phyloP scores from a whole-genome alignment of 2,888 invertebrate genomes.

The Branchellion lobata region DNA sequence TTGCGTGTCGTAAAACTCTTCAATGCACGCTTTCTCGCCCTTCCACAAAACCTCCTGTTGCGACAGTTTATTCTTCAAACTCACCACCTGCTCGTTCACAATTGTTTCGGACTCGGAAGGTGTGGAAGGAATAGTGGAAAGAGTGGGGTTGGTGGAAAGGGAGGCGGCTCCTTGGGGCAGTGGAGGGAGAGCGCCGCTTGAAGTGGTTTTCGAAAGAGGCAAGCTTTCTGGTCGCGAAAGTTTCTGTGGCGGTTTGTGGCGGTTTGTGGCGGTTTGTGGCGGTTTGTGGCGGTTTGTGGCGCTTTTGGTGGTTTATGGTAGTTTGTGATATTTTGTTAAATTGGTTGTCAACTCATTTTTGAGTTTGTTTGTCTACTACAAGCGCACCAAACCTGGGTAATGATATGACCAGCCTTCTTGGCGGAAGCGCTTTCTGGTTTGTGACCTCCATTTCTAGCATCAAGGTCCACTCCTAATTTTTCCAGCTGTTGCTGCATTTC shows the following conservation, averaged over 20 bases:
- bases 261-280: no score
- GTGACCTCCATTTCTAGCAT: background rate
- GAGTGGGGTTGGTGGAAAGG: background rate
- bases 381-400: background rate
- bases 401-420: background rate
- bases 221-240: constrained; percentile 23
- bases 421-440: background rate
- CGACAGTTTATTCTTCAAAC: constrained; percentile 43
- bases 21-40: constrained; percentile 48
- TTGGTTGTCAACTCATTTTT: no score
- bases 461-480: background rate
- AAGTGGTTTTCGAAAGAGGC: constrained; percentile 3
- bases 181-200: background rate
- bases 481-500: background rate
- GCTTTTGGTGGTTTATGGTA: no score
- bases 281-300: no score
- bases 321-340: no score
- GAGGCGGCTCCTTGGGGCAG: background rate
- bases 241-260: constrained; percentile 2
- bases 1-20: constrained; percentile 47
- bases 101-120: background rate
- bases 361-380: no score
- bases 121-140: background rate
- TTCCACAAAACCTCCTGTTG: constrained; percentile 45
- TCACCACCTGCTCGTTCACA: constrained; percentile 14